Percentiles rank a stretch among this genome's conserved stretches.
phyloP scores from a whole-genome alignment of 1,140 invertebrate genomes.

The Lasioglossum baleicum region DNA sequence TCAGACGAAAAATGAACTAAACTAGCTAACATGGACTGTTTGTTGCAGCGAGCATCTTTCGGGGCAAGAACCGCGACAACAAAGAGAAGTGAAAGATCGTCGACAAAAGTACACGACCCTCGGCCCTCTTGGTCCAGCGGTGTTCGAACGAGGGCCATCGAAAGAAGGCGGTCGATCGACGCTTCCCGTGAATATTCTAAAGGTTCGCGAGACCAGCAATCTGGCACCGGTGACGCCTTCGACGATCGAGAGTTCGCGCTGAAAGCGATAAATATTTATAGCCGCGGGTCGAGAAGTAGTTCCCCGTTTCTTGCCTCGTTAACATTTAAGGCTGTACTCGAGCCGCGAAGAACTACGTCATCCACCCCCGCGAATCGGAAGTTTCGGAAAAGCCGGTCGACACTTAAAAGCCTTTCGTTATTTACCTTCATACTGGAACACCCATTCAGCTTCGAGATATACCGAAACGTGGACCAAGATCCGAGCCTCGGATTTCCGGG shows the following conservation, averaged over 20 bases:
- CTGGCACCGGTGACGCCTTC: slow-evolving; percentile 7
- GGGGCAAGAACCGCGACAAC: no score
- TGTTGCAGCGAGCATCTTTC: no score
- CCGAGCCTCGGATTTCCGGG: no score
- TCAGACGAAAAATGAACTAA: no score
- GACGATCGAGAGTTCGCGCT: slow-evolving; percentile 9
- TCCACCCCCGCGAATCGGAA: not conserved
- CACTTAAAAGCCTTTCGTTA: slow-evolving; percentile 12
- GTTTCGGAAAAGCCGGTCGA: not conserved
- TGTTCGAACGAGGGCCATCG: not conserved
- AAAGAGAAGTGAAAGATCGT: no score
- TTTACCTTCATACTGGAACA: not conserved
- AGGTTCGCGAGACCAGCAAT: slow-evolving; percentile 3
- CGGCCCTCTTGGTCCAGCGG: no score
- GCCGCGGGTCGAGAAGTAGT: not conserved
- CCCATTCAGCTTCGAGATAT: no score
- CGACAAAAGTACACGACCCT: no score
- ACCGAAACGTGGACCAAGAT: no score
- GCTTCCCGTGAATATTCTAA: not conserved
- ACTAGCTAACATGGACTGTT: no score
- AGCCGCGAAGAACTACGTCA: slow-evolving; percentile 11
- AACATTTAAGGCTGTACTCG: slow-evolving; percentile 13
- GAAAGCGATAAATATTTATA: slow-evolving; percentile 21
- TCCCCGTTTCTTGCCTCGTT: not conserved
- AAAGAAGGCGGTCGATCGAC: not conserved